Evolutionary conservation across 2,797 vertebrate genomes (phyloP).

Genomic region (Myiotriccus ornatus): DNA sequence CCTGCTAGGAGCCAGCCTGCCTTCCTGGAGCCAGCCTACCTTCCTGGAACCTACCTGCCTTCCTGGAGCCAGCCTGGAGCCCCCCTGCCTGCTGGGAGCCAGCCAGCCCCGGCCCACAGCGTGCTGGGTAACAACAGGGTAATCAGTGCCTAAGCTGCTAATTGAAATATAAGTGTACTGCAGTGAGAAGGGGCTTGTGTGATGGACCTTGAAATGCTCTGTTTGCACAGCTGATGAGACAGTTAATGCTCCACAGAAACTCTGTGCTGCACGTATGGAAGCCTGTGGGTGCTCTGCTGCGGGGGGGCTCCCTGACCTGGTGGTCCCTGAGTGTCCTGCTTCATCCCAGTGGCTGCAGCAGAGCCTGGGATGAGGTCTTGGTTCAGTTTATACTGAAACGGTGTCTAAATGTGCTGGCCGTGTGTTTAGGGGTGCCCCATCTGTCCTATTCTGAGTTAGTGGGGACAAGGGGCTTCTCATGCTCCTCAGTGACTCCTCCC

Average conservation of each 20-base stretch:
- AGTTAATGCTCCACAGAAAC: neutral
- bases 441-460: neutral
- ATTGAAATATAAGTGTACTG: slow-evolving; percentile 4
- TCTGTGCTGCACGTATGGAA: neutral
- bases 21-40: no score
- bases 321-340: neutral
- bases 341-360: neutral
- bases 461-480: neutral
- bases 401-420: neutral
- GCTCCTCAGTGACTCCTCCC: fast-evolving
- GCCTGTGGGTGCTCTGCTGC: fast-evolving
- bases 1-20: neutral
- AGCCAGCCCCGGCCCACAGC: fast-evolving
- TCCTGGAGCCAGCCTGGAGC: no score
- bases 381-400: neutral
- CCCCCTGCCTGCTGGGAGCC: neutral
- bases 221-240: neutral
- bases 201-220: neutral
- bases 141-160: neutral
- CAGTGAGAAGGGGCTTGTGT: slow-evolving; percentile 11
- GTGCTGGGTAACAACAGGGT: neutral
- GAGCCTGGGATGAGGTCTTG: neutral
- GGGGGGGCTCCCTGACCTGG: fast-evolving
- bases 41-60: no score
- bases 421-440: neutral